A percentile compares a stretch with the other conserved stretches of the same genome.
Evolutionary conservation across 2,113 vertebrate genomes (phyloP).

Genomic region (Heterocephalus glaber): DNA sequence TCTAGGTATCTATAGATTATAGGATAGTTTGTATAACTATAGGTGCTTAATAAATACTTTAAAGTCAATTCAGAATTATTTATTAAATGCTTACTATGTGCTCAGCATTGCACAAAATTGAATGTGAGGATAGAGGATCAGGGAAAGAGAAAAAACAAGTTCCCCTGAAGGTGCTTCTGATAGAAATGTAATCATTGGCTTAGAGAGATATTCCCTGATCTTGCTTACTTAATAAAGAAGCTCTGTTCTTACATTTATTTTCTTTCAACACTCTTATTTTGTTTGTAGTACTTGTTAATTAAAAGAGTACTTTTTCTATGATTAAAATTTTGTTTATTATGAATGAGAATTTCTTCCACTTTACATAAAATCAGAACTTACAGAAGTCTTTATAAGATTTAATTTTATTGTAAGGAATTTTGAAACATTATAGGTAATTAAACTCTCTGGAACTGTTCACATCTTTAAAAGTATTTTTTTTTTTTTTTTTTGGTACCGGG

Average conservation of each 20-base stretch:
- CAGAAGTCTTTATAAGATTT: not conserved
- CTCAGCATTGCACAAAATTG: not conserved
- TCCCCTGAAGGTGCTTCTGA: not conserved
- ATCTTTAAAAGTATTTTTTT: not conserved
- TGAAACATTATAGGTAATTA: not conserved
- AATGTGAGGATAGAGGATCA: not conserved
- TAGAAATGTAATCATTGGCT: not conserved
- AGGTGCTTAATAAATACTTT: slow-evolving; percentile 24
- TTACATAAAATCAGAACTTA: slow-evolving; percentile 29
- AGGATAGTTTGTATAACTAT: not conserved
- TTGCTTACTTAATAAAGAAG: not conserved
- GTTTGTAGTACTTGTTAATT: not conserved
- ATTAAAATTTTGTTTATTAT: not conserved
- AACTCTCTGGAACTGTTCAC: not conserved
- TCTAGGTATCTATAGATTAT: not conserved
- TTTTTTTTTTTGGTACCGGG: too few relatives aligned
- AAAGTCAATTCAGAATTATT: slow-evolving; percentile 27
- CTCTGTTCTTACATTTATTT: not conserved
- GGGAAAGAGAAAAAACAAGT: not conserved
- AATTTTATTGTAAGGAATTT: slow-evolving; percentile 33
- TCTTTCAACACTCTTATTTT: not conserved
- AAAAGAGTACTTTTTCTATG: not conserved
- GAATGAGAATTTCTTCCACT: not conserved
- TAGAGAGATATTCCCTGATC: not conserved
- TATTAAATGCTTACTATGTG: not conserved